These are phyloP conservation scores for Cyanoramphus novaezelandiae DNA, from an alignment of 2,113 vertebrate species.

Conservation along the genomic window DNA sequence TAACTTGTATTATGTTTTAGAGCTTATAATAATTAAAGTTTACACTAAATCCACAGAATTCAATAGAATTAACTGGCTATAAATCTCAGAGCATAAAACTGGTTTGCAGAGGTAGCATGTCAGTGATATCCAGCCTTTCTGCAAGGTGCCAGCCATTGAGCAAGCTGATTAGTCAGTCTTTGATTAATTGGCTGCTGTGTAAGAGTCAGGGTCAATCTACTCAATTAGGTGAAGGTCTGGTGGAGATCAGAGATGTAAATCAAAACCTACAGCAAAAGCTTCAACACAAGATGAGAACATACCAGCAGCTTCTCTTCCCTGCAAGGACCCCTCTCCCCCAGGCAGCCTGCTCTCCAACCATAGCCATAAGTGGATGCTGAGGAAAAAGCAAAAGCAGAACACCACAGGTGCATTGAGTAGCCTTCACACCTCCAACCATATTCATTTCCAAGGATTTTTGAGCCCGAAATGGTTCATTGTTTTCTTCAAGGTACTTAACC, in stretches of 20 bases:
- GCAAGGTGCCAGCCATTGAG: constrained; percentile 22
- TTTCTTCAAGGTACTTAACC: not conserved
- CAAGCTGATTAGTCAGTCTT: constrained; percentile 31
- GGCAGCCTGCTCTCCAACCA: not conserved
- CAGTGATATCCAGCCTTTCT: constrained; percentile 3
- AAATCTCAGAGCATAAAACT: constrained; percentile 8
- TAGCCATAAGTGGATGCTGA: rapidly evolving
- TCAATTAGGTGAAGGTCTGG: constrained; percentile 47
- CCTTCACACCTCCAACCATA: not conserved
- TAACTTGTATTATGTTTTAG: not conserved
- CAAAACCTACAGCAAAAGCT: constrained; percentile 10
- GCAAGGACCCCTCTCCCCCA: not conserved
- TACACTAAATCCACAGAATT: constrained; percentile 34
- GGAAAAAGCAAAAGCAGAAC: not conserved
- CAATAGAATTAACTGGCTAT: constrained; percentile 1
- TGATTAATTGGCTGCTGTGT: constrained; percentile 50
- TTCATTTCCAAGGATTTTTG: not conserved
- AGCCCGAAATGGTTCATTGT: not conserved
- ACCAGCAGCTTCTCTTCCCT: not conserved
- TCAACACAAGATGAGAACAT: not conserved
- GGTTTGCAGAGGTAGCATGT: not conserved
- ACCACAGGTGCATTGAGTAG: not conserved
- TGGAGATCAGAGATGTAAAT: constrained; percentile 48
- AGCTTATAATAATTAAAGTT: not conserved
- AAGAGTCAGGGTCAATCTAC: constrained; percentile 58